Conservation (phyloP, 2,113 vertebrate genomes). For the Bujurquina vittata region DNA sequence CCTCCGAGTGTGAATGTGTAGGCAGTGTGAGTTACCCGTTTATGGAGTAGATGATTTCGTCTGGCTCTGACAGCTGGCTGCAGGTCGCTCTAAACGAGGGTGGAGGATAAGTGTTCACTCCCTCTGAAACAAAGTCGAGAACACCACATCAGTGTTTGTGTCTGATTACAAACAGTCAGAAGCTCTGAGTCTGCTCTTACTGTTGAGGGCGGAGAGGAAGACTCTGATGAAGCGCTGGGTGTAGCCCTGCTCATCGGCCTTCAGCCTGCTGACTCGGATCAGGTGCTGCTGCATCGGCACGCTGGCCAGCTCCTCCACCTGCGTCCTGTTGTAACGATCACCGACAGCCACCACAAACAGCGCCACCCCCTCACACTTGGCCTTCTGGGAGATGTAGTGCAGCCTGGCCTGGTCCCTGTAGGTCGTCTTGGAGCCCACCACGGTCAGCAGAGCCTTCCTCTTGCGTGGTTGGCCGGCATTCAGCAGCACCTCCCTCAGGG, state of each 20-base stretch:
- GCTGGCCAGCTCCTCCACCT: conserved; percentile 82
- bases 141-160: no score
- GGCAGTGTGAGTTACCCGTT: no score
- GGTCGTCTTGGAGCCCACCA: conserved; percentile 82
- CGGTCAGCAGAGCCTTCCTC: conserved; percentile 76
- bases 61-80: no score
- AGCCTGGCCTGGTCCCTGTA: conserved; percentile 78
- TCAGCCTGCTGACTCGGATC: no score
- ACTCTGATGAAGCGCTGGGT: conserved; percentile 79
- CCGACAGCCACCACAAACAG: conserved; percentile 84
- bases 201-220: conserved; percentile 83
- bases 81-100: no score
- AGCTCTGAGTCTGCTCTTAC: conserved; percentile 75
- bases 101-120: no score
- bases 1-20: no score
- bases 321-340: conserved; percentile 36
- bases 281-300: conserved; percentile 83
- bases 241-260: conserved; percentile 73
- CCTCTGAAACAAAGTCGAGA: no score
- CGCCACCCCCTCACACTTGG: conserved; percentile 85
- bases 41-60: no score
- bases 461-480: conserved; percentile 66
- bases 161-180: no score
- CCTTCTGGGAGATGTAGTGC: conserved; percentile 72
- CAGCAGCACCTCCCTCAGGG: conserved; percentile 77